phyloP scores from a whole-genome alignment of 2,113 vertebrate genomes.

The Burhinus oedicnemus region DNA sequence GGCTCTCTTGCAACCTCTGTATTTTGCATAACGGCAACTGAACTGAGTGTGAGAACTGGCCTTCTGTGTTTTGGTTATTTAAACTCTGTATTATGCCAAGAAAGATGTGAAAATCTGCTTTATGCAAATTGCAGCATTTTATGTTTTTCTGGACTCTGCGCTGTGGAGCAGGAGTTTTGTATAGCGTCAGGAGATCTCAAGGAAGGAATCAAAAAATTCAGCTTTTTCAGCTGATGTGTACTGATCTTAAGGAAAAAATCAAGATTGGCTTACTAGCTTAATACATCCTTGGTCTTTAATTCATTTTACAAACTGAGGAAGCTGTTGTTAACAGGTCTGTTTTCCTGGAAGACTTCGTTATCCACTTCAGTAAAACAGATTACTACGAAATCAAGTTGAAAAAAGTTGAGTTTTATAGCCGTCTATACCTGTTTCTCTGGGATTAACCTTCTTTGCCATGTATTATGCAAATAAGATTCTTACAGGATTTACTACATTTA shows the following conservation, averaged over 20 bases:
- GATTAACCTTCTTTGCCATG: slow-evolving; percentile 38
- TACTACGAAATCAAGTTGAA: neutral
- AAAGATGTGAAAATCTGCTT: neutral
- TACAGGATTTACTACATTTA: neutral
- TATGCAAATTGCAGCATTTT: neutral
- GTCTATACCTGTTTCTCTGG: neutral
- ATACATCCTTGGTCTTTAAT: neutral
- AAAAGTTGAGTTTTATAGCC: neutral
- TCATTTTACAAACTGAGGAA: neutral
- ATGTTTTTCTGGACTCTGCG: neutral
- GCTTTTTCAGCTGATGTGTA: neutral
- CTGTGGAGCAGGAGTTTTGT: neutral
- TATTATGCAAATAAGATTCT: slow-evolving; percentile 25
- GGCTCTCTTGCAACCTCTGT: neutral
- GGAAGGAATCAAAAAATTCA: neutral
- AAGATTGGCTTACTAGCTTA: neutral
- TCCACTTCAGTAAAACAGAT: neutral
- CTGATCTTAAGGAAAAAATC: neutral
- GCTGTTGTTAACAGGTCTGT: neutral
- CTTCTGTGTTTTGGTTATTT: neutral
- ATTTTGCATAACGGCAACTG: neutral
- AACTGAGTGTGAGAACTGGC: neutral
- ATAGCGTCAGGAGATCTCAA: neutral
- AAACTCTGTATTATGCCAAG: neutral
- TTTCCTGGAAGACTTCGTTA: neutral